Conservation (phyloP, 2,113 vertebrate genomes). For the Tachycineta bicolor region DNA sequence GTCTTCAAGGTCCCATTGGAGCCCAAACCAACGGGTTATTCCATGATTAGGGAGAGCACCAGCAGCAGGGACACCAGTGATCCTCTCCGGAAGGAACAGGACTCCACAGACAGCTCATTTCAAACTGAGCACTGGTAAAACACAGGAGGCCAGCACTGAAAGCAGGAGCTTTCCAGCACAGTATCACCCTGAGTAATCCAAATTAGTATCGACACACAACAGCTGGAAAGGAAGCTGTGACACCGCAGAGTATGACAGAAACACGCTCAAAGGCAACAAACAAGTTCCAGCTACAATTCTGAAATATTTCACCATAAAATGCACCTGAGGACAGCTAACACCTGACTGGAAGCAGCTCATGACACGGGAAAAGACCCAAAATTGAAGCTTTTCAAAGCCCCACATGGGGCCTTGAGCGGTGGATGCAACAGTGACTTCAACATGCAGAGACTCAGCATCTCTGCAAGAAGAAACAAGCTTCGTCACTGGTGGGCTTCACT, state of each 20-base stretch:
- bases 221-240: background rate
- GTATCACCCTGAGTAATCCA: background rate
- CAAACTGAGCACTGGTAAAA: background rate
- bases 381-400: background rate
- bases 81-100: background rate
- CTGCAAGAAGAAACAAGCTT: background rate
- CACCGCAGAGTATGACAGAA: background rate
- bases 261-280: rapidly evolving
- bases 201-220: background rate
- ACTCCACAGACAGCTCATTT: background rate
- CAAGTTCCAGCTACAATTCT: background rate
- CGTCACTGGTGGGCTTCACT: background rate
- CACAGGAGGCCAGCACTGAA: background rate
- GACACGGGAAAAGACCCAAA: background rate
- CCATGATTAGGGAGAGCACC: rapidly evolving
- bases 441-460: background rate
- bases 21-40: background rate
- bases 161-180: background rate
- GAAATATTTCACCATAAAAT: background rate
- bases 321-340: background rate
- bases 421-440: background rate
- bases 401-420: background rate
- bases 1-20: too few species aligned
- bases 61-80: background rate
- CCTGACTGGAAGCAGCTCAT: background rate